Evolutionary conservation across 2,888 invertebrate species (phyloP), one percentile per base, ranked within the genome.

Genomic region (Pammene fasciana): DNA sequence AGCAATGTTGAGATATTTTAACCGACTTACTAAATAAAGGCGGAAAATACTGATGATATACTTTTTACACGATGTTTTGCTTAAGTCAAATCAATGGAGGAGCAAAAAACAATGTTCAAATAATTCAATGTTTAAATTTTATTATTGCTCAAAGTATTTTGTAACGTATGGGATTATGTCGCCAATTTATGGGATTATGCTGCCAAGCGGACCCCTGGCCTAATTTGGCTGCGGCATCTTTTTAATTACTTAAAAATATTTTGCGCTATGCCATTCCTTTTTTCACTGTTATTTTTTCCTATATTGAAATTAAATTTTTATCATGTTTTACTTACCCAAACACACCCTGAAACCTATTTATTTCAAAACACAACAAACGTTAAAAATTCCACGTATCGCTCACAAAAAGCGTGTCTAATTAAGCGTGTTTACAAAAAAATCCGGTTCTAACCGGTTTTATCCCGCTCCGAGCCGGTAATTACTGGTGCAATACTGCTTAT

Each of bases 311-410:
- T 38, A 38, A 26, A 38, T 5, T 38, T 0, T 6, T 38, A 38
- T 38, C 38, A n/a, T 14, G n/a, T 14, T 46, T 8, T 3, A 45
- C 46, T n/a, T 5, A 26, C 54, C n/a, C 13, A 10, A 54, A 54
- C 11, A 11, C 26, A 13, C 2, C 34, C 38, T n/a, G 9, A 38
- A 46, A 34, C 26, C 34, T 61, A 41, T 56, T 61, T 61, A 61
- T 56, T 70, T 48, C 61, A 43, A 48, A 72, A 65, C 71, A 70
- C 48, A 68, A 71, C 72, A 74, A 72, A 71, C 68, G 70, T 67
- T 73, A 71, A 71, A 71, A 65, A 72, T 73, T 78, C 75, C 75
- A 75, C 77, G 75, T 75, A 81, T 65, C 45, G 50, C 41, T 57
- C 43, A 52, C 68, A 68, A 68, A 68, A 65, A 64, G 45, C 68